Evolutionary conservation across 1,140 invertebrate genomes (phyloP), one percentile per base, ranked within the genome.

Genomic region (Hylyphantes graminicola): DNA sequence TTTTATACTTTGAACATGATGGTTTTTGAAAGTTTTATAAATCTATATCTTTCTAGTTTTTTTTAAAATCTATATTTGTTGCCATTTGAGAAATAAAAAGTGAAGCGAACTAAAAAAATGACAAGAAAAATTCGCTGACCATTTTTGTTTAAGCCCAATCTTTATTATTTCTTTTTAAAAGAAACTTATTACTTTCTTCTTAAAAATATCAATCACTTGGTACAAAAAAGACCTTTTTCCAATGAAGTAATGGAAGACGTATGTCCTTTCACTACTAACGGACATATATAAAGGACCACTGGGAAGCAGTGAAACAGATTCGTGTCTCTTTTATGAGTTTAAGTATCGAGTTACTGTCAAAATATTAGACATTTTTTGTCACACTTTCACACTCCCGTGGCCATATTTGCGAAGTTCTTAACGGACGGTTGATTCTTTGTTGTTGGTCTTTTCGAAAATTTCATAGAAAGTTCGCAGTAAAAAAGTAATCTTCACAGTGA

Each of bases 301-400:
- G 35, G 35, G 35, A 35, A 35, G 35, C 35, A 35, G 35, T 35
- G 35, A 35, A 35, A 35, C 35, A 35, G 35, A 35, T 35, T 70
- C 12, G 12, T 50, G 78, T 73, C 53, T 73, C 78, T 81, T 81
- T 81, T 81, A 81, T 81, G 78, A 81, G 78, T 73, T 48, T 81
- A 81, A 81, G 78, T 81, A 81, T 81, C 78, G 78, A 81, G 54
- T 81, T 81, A 67, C 53, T 81, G 78, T 81, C 78, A 81, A 81
- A 81, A 81, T 81, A 81, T 81, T 81, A 73, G 78, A 81, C 64
- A 72, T 73, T 73, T 81, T 81, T 81, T 68, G 55, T 50, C 51
- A 21, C 53, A 21, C 13, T 19, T 70, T 15, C 51, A 79, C 64
- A 50, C 77, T 79, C 55, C 54, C 35, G 17, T 81, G 78, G 65